Evolutionary conservation across 2,797 vertebrate species (phyloP).

Genomic region (Dendrocincla fuliginosa): DNA sequence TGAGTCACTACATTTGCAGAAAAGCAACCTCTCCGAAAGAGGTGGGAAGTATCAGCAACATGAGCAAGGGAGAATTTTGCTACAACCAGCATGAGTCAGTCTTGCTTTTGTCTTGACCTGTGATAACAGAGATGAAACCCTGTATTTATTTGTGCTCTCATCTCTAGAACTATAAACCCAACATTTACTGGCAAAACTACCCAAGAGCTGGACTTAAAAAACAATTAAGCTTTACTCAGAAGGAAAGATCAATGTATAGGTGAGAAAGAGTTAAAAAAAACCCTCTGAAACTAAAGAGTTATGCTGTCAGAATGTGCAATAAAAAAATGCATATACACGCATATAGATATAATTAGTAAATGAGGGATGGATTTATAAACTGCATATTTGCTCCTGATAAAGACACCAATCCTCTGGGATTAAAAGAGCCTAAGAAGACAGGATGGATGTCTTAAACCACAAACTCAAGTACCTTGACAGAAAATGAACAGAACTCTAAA

Average conservation of each 20-base stretch:
- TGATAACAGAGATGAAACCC: conserved; percentile 8
- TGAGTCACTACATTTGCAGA: conserved; percentile 19
- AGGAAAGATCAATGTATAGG: neutral
- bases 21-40: neutral
- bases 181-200: neutral
- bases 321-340: neutral
- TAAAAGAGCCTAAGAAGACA: neutral
- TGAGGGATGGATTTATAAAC: neutral
- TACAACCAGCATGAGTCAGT: neutral
- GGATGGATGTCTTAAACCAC: neutral
- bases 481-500: neutral
- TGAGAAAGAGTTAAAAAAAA: neutral
- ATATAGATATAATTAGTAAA: neutral
- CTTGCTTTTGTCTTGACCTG: conserved; percentile 16
- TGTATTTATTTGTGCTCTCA: neutral
- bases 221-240: neutral
- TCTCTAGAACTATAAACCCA: neutral
- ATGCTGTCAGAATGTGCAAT: neutral
- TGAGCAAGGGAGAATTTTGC: conserved; percentile 5
- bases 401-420: neutral
- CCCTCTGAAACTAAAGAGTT: neutral
- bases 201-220: neutral
- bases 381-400: neutral
- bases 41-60: neutral
- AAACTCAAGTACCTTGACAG: neutral